phyloP scores from a whole-genome alignment of 2,113 vertebrate species.

The Salvelinus fontinalis region DNA sequence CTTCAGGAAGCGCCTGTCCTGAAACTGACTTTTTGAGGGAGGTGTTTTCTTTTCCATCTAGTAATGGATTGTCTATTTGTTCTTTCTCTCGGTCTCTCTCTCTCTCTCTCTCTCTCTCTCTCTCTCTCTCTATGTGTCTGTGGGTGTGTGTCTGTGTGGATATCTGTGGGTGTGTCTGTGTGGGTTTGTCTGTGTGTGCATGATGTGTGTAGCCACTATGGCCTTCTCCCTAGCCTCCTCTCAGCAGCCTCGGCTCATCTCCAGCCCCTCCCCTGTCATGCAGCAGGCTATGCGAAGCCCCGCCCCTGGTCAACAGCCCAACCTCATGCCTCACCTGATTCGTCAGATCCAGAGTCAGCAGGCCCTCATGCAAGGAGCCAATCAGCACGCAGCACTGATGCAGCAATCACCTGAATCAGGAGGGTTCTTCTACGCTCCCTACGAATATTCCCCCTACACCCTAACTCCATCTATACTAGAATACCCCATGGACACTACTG shows the following conservation, averaged over 20 bases:
- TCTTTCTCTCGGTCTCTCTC: slow-evolving; percentile 3
- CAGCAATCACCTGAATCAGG: slow-evolving; percentile 92
- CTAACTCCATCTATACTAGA: slow-evolving; percentile 98
- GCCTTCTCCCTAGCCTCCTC: slow-evolving; percentile 90
- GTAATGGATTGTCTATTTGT: background rate
- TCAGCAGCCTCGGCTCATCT: slow-evolving; percentile 93
- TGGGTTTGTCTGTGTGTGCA: background rate
- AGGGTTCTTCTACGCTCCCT: slow-evolving; percentile 97
- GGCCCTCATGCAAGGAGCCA: slow-evolving; percentile 88
- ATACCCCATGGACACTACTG: slow-evolving; percentile 96
- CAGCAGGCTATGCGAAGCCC: slow-evolving; percentile 87
- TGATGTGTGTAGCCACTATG: slow-evolving; percentile 76
- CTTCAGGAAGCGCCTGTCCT: slow-evolving; percentile 57
- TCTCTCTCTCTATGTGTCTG: too few relatives aligned
- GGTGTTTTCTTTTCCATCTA: background rate
- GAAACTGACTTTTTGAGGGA: slow-evolving; percentile 34
- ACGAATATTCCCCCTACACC: slow-evolving; percentile 93
- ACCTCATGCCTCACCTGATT: slow-evolving; percentile 96
- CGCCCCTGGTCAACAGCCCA: slow-evolving; percentile 82
- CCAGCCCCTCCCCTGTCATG: slow-evolving; percentile 92
- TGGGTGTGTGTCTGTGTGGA: slow-evolving; percentile 5
- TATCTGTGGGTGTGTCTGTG: too few relatives aligned
- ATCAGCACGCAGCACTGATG: slow-evolving; percentile 90
- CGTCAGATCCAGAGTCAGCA: slow-evolving; percentile 95
- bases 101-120: too few relatives aligned